These are phyloP conservation scores for Noctua pronuba DNA, from an alignment of 2,888 invertebrate genomes.

Conservation along the genomic window DNA sequence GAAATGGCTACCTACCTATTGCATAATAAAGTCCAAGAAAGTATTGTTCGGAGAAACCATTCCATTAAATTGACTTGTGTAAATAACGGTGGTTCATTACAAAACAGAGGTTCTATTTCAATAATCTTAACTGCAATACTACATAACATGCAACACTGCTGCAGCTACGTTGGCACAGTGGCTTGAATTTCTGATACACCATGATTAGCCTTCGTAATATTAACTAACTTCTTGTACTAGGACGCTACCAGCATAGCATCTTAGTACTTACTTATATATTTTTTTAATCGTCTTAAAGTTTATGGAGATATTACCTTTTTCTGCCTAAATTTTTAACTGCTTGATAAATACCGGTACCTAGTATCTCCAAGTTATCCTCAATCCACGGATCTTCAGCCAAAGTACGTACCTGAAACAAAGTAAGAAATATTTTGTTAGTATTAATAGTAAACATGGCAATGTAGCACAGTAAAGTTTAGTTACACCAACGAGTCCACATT, in stretches of 20 bases:
- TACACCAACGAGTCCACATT: not conserved
- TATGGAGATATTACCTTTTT: not conserved
- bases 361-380: too few species aligned
- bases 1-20: not conserved
- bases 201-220: slow-evolving; percentile 71
- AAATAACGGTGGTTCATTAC: not conserved
- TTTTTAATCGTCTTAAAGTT: not conserved
- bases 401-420: slow-evolving; percentile 57
- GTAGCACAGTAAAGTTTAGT: not conserved
- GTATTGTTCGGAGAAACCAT: not conserved
- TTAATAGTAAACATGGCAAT: not conserved
- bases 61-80: too few species aligned
- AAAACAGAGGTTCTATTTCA: slow-evolving; percentile 43
- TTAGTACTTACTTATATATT: not conserved
- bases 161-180: slow-evolving; percentile 77
- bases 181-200: slow-evolving; percentile 76
- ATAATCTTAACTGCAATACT: slow-evolving; percentile 53
- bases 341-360: not conserved
- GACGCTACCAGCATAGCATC: not conserved
- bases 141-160: slow-evolving; percentile 63
- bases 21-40: not conserved
- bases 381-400: not conserved
- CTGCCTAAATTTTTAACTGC: not conserved
- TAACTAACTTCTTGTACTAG: not conserved
- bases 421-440: slow-evolving; percentile 4